These are phyloP conservation scores for Colossoma macropomum DNA, from an alignment of 2,113 vertebrate genomes.

Conservation along the genomic window DNA sequence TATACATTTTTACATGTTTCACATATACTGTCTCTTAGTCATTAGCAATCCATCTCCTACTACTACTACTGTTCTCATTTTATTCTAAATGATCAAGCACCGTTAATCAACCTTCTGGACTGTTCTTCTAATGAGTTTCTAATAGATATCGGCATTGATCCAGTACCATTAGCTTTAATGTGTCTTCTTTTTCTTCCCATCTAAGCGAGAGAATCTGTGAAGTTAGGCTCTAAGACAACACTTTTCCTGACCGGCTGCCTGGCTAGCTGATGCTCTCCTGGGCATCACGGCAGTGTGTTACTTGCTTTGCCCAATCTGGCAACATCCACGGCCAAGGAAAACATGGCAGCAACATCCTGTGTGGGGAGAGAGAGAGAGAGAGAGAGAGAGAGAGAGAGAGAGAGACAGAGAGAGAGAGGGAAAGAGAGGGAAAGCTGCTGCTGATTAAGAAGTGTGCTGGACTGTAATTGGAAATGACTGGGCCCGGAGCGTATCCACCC, in stretches of 20 bases:
- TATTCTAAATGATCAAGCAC: not conserved
- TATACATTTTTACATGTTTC: too few species aligned
- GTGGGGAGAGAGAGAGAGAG: conserved; percentile 21
- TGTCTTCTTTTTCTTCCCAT: not conserved
- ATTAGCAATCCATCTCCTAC: not conserved
- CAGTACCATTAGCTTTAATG: not conserved
- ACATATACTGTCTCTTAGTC: too few species aligned
- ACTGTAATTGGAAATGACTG: conserved; percentile 46
- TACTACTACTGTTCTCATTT: not conserved
- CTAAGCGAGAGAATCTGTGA: not conserved
- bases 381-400: not conserved
- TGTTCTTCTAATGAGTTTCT: not conserved
- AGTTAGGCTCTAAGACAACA: not conserved
- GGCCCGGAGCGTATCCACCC: conserved; percentile 44
- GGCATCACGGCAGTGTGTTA: conserved; percentile 1
- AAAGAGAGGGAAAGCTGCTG: conserved; percentile 20
- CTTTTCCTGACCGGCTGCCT: not conserved
- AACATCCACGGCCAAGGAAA: conserved; percentile 34
- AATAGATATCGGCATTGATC: conserved; percentile 6
- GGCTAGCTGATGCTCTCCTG: conserved; percentile 10
- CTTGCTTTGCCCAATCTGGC: conserved; percentile 23
- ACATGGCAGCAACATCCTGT: conserved; percentile 32
- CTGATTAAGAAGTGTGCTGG: conserved; percentile 31
- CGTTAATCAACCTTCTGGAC: not conserved
- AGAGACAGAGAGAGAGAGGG: conserved; percentile 13